Evolutionary conservation across 2,888 invertebrate species (phyloP), one percentile per base, ranked within the genome.

Genomic region (Eledone cirrhosa): DNA sequence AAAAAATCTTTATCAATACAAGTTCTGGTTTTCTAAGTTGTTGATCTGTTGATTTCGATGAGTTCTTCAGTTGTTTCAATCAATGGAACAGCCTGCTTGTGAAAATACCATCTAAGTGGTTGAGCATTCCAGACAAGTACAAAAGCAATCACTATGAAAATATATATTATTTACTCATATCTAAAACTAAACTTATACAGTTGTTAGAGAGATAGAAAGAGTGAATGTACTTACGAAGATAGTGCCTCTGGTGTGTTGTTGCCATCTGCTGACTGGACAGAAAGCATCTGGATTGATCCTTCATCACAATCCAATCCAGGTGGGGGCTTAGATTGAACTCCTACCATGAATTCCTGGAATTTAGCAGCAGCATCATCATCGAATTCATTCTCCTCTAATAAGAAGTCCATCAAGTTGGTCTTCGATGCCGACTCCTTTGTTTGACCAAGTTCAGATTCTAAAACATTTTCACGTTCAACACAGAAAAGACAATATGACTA

Each of bases 351-450:
- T 29, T 84, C 85, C 59, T 86, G 85, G 29, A 86, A 81, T 74
- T 86, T 86, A 53, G 83, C 85, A 29, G 84, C 81, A 14, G 84
- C 83, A 69, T 85, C 84, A 74, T 86, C 84, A 77, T 88, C 85
- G 65, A 85, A 84, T 27, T 85, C 84, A 31, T 82, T 84, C 33
- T 88, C 88, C 77, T 88, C 87, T 63, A 89, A 79, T 63, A 89
- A 80, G 83, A 88, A 84, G 78, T 89, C 86, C 47, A 87, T 86
- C 80, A 88, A 80, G 14, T 29, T 76, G 8, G 29, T 76, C 48
- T 76, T 76, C 4, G 76, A 29, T 24, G 48, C 3, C 7, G 47
- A 69, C 24, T 75, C 78, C 1, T 78, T 78, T 5, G 53, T n/a
- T 31, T 59, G 63, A 22, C 48, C 29, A 24, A 75, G 41, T 48